phyloP scores from a whole-genome alignment of 2,888 invertebrate species.

The Cloeon dipterum region DNA sequence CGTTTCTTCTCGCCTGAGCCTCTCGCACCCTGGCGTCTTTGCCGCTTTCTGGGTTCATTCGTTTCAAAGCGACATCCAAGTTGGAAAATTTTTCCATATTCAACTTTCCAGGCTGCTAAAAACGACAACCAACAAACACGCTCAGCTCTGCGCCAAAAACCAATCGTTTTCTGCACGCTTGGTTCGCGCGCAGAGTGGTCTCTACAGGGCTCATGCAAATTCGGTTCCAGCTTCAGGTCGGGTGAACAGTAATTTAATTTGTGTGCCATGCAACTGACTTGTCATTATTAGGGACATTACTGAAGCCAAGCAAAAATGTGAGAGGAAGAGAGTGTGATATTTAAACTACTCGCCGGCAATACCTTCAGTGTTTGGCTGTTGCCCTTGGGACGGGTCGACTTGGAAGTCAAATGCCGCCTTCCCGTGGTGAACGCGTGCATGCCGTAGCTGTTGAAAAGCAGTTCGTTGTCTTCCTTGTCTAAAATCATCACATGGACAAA shows the following conservation, averaged over 20 bases:
- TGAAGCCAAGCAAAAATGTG: no score
- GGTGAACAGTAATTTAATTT: conserved; percentile 4
- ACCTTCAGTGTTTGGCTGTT: conserved; percentile 43
- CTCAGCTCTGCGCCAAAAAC: no score
- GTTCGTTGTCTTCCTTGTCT: conserved; percentile 16
- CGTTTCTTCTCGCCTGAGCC: no score
- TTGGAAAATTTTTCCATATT: conserved; percentile 74
- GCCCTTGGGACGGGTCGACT: conserved; percentile 37
- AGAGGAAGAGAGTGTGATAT: no score
- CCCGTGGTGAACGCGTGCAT: conserved; percentile 50
- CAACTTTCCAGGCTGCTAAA: conserved; percentile 66
- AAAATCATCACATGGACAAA: neutral
- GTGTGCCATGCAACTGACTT: conserved; percentile 1
- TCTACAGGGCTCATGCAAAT: no score
- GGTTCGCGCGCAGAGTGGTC: no score
- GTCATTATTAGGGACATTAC: no score
- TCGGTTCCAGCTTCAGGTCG: no score
- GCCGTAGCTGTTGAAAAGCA: conserved; percentile 33
- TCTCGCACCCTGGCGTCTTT: conserved; percentile 25
- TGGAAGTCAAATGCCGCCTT: conserved; percentile 29
- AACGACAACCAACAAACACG: conserved; percentile 7
- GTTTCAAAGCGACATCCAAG: conserved; percentile 63
- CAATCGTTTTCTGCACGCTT: no score
- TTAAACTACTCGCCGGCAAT: no score
- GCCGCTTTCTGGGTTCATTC: conserved; percentile 39